Percentiles rank a stretch among this genome's conserved stretches.
Conservation (phyloP, 2,113 vertebrate genomes). For the Ceyx melanurus region DNA sequence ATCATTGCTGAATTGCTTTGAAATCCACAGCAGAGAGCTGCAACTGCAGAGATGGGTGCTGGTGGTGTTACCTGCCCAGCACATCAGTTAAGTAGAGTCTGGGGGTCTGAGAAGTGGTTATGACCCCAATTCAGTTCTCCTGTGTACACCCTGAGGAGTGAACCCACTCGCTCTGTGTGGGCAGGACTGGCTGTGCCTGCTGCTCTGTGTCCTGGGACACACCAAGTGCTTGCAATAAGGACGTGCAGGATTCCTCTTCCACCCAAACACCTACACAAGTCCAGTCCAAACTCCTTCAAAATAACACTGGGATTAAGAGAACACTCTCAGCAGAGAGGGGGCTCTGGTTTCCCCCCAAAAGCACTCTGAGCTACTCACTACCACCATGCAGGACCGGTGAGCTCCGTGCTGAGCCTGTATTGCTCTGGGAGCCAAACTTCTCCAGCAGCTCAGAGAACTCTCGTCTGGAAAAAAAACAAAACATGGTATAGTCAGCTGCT, state of each 20-base stretch:
- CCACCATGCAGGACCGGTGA: constrained; percentile 78
- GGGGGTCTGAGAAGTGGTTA: neutral
- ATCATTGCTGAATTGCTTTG: neutral
- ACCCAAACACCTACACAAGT: neutral
- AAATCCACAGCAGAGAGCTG: neutral
- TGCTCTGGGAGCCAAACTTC: constrained; percentile 86
- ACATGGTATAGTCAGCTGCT: neutral
- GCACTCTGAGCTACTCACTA: constrained; percentile 53
- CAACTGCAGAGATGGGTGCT: neutral
- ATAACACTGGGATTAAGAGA: neutral
- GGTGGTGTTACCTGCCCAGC: neutral
- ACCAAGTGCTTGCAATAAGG: neutral
- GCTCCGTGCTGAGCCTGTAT: constrained; percentile 82
- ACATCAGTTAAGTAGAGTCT: neutral
- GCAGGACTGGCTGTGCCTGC: neutral
- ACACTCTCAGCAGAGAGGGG: neutral
- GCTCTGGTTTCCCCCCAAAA: neutral
- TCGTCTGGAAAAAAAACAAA: constrained; percentile 70
- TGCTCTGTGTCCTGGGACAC: neutral
- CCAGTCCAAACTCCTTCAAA: neutral
- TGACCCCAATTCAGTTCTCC: neutral
- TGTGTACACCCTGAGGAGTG: accelerated
- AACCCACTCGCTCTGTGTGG: accelerated
- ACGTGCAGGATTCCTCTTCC: neutral
- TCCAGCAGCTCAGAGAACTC: constrained; percentile 89